Conservation (phyloP, 2,113 vertebrate species). For the Pristiophorus japonicus region DNA sequence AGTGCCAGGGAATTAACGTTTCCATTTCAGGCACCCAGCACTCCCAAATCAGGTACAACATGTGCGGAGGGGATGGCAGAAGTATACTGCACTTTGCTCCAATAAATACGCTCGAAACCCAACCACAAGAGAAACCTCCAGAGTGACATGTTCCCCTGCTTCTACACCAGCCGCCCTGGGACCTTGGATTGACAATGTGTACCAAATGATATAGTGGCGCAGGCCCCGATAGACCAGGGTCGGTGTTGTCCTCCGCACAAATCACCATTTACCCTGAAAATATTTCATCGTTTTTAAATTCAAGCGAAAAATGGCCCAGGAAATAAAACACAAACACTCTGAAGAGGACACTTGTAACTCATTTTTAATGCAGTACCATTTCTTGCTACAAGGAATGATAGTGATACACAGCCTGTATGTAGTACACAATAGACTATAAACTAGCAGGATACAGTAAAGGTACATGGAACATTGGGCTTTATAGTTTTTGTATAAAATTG, state of each 20-base stretch:
- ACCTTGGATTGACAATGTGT: not conserved
- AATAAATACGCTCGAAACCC: no score
- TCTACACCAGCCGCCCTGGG: not conserved
- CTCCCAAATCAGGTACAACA: not conserved
- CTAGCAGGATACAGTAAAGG: slow-evolving; percentile 24
- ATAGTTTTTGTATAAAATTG: slow-evolving; percentile 34
- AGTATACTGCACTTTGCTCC: not conserved
- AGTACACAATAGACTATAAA: slow-evolving; percentile 27
- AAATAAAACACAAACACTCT: not conserved
- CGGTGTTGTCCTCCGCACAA: not conserved
- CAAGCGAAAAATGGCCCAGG: not conserved
- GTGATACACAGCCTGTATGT: slow-evolving; percentile 27
- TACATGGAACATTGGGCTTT: slow-evolving; percentile 29
- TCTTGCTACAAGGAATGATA: slow-evolving; percentile 35
- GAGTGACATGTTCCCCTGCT: not conserved
- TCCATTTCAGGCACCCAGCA: not conserved
- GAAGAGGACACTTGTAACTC: not conserved
- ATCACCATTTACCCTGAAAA: not conserved
- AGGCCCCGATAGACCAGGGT: not conserved
- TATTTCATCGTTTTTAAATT: not conserved
- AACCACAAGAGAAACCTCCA: no score
- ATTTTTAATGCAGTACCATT: slow-evolving; percentile 35
- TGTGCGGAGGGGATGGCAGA: not conserved
- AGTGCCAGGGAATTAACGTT: not conserved
- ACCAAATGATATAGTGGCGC: not conserved